Evolutionary conservation across 2,888 invertebrate genomes (phyloP), one percentile per base, ranked within the genome.

Genomic region (Operophtera brumata): DNA sequence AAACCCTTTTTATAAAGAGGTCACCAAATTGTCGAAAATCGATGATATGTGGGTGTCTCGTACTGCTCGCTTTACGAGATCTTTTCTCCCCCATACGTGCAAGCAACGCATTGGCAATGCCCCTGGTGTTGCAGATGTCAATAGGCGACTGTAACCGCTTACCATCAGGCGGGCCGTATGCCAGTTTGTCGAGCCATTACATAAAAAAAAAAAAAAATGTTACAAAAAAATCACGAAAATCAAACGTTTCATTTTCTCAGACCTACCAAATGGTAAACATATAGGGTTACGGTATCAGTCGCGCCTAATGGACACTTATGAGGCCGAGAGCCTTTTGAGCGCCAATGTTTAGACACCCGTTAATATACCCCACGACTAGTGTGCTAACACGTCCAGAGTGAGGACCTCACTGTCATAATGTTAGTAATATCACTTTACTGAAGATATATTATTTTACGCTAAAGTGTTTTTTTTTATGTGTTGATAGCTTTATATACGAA

Each of bases 231-330:
- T 67, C 67, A 67, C 66, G 75, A 78, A 75, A 73, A 75, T 70
- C 73, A 71, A 47, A 53, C 41, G 68, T 64, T 65, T 74, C 73
- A 80, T 81, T 82, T 78, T 78, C 76, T 73, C 70, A 71, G 69
- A 71, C 72, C 73, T 75, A 66, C 71, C 73, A 75, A 82, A 80
- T 76, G 78, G 79, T 84, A 86, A 84, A 86, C 81, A 78, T 84
- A 86, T 86, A 83, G 78, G 77, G 84, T 86, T 86, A 83, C 86
- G 74, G 73, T 78, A 81, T 82, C 82, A 80, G 75, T 76, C 75
- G 66, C 73, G 71, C 69, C 78, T 87, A 87, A 86, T 87, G 87
- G 86, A 86, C 86, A 81, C 86, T 85, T 79, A 77, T 77, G 72
- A 74, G 71, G 69, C 68, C 71, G 70, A 76, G 78, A 72, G 75